Base-by-base conservation (phyloP, 2,888 invertebrate species). In the Nysson spinosus region DNA sequence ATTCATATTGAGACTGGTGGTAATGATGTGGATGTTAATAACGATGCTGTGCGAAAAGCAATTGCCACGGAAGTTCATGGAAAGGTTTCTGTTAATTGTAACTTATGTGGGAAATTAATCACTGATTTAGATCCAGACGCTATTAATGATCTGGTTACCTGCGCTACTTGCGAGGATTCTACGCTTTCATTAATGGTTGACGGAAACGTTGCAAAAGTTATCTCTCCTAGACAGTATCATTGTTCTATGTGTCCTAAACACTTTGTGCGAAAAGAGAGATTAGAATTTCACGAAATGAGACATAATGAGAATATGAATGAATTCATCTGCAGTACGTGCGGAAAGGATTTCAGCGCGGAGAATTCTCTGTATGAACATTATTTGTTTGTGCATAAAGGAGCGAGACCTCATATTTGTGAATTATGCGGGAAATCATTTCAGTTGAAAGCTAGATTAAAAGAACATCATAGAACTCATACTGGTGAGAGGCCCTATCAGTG, bases 331-430 rank as follows among this genome's bases (percentile, higher is more conserved):
- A 68, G 70, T 30, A 72, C 70, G 6, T 79, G 79, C n/a, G 70
- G 74, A 0, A 71, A 79, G 20, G 74, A 77, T 5, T 79, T 79
- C 22, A 66, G 69, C 4, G 72, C 75, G 1, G 79, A 79, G 20
- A 72, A 80, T 28, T 70, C 79, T 0, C 54, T 79, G 7, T 79
- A 75, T 11, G 79, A 80, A 17, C 80, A 79, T 54, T 79, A 79
- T 32, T 44, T 79, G 3, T 78, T 79, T n/a, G 75, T 78, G 39
- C 78, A 79, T 40, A 79, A 75, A 44, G 77, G 77, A 4, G 73
- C 69, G 1, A 71, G 78, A 9, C 78, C 78, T 12, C 73, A 77
- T 11, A 55, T 78, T 3, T 78, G 78, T 17, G 79, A 78, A 40
- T n/a, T 75, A 3, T 78, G 78, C 20, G 78, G 78, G 7, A 78